phyloP scores from a whole-genome alignment of 2,888 invertebrate genomes.

The Pteria penguin region DNA sequence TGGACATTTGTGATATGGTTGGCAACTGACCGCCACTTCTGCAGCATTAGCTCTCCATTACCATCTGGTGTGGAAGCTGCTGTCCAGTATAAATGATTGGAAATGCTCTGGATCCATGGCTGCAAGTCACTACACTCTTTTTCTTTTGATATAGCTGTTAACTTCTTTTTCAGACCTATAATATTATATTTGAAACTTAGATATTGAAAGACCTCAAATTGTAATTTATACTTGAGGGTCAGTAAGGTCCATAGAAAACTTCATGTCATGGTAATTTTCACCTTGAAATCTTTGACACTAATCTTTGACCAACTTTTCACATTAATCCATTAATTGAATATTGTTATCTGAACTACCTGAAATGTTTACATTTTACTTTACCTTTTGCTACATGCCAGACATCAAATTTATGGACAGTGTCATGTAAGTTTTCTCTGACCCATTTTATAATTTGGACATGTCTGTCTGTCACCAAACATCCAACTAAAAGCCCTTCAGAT shows the following conservation, averaged over 20 bases:
- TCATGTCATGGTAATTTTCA: no score
- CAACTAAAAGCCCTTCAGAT: not conserved
- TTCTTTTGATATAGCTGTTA: no score
- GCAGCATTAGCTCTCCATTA: slow-evolving; percentile 36
- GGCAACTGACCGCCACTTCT: slow-evolving; percentile 42
- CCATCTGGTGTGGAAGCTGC: slow-evolving; percentile 39
- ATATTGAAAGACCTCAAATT: no score
- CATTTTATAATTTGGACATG: slow-evolving; percentile 43
- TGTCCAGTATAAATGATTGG: slow-evolving; percentile 47
- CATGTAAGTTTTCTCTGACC: slow-evolving; percentile 39
- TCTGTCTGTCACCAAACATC: slow-evolving; percentile 39
- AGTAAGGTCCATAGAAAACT: no score
- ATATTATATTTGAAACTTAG: no score
- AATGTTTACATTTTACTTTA: no score
- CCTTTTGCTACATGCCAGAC: slow-evolving; percentile 52
- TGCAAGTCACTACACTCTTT: slow-evolving; percentile 29
- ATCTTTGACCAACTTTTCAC: no score
- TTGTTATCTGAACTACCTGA: no score
- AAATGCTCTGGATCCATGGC: slow-evolving; percentile 47
- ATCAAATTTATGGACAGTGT: slow-evolving; percentile 33
- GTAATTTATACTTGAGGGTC: no score
- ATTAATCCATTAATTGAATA: no score
- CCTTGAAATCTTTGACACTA: no score
- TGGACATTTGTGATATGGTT: slow-evolving; percentile 47
- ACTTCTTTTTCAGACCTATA: slow-evolving; percentile 45